Percentiles rank a stretch among this genome's conserved stretches.
Evolutionary conservation across 2,888 invertebrate genomes (phyloP).

Genomic region (Pyrochroa serraticornis): DNA sequence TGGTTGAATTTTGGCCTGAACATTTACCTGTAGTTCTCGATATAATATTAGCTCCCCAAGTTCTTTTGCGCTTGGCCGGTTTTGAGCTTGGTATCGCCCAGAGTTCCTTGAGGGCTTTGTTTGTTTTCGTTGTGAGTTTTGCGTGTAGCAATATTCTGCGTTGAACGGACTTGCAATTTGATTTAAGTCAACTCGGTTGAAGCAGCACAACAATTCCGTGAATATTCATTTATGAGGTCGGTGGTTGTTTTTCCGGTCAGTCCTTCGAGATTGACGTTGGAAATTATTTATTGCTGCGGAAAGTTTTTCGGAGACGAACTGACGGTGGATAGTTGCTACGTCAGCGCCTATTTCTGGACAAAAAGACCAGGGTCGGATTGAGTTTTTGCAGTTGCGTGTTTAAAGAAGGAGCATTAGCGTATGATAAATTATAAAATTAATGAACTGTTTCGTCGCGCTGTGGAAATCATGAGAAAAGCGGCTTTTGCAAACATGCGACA

Average conservation of each 20-base stretch:
- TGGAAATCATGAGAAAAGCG: conserved; percentile 9
- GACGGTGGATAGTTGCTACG: conserved; percentile 2
- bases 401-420: conserved; percentile 28
- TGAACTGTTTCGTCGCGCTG: conserved; percentile 24
- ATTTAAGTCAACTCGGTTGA: no score
- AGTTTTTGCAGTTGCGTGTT: conserved; percentile 23
- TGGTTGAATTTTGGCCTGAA: no score
- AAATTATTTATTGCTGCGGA: conserved; percentile 6
- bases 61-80: no score
- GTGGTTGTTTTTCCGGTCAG: neutral
- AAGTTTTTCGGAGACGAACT: conserved; percentile 1
- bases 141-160: no score
- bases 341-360: conserved; percentile 8
- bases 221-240: no score
- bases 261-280: conserved; percentile 1
- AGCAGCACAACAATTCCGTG: no score
- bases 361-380: conserved; percentile 9
- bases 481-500: conserved; percentile 19
- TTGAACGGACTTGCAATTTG: no score
- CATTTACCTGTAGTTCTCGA: no score
- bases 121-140: no score
- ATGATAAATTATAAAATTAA: conserved; percentile 32
- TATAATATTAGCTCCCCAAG: no score
- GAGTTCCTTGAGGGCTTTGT: no score
- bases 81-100: no score